Conservation (phyloP, 1,140 invertebrate species). For the Trissolcus basalis region DNA sequence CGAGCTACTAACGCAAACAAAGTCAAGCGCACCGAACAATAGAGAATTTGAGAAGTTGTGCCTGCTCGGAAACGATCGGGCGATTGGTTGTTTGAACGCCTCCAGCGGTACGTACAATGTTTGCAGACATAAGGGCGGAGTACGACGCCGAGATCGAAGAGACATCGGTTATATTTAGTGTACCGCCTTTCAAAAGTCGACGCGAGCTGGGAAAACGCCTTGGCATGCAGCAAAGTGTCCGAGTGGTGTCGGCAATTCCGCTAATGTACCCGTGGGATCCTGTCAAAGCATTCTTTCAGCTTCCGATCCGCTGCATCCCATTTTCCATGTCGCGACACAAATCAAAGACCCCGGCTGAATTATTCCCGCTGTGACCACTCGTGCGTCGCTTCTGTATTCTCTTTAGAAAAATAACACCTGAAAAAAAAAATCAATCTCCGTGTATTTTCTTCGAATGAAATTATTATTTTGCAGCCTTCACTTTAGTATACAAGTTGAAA, state of each 20-base stretch:
- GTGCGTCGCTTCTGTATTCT: constrained; percentile 37
- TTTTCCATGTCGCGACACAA: constrained; percentile 54
- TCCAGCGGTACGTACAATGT: constrained; percentile 62
- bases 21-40: constrained; percentile 72
- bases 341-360: constrained; percentile 49
- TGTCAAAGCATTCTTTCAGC: constrained; percentile 68
- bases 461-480: no score
- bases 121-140: constrained; percentile 67
- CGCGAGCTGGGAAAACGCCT: constrained; percentile 15
- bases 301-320: constrained; percentile 62
- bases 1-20: constrained; percentile 61
- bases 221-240: constrained; percentile 27
- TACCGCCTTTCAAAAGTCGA: constrained; percentile 29
- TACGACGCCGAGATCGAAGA: constrained; percentile 28
- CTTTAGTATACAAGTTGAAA: no score
- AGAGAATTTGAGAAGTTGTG: constrained; percentile 62
- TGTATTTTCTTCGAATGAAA: no score
- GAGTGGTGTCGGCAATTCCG: constrained; percentile 65
- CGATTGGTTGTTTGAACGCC: constrained; percentile 73
- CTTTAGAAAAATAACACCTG: constrained; percentile 35
- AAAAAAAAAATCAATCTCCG: not conserved
- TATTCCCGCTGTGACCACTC: constrained; percentile 49
- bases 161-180: constrained; percentile 41
- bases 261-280: constrained; percentile 75
- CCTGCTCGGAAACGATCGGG: constrained; percentile 54